Base-by-base conservation (phyloP, 2,797 vertebrate species). In the Xiphophorus birchmanni region DNA sequence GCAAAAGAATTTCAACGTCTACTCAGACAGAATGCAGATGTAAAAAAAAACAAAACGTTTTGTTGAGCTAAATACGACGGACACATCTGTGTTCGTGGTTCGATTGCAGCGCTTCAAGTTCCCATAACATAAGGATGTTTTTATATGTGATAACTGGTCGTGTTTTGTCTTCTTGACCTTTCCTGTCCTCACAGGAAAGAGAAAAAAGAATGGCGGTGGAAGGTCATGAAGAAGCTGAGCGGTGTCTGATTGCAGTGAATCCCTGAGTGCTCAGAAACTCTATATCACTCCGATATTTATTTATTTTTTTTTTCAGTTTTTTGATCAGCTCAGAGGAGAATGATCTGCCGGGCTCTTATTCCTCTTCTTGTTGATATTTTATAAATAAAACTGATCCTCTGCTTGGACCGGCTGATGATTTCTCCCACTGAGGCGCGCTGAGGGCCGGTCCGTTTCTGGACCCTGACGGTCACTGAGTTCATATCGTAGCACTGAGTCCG, bases 361-460 rank as follows among this genome's bases (percentile, higher is more conserved):
- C 18, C 65, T 50, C 54, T 40, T 8, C 12, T 29, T 10, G n/a
- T 29, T 17, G 52, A 40, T 37, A 78, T 74, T 35, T 7, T 48
- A 12, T 58, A 74, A 35, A 67, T 58, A 71, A 35, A 67, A 63
- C 63, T 74, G 74, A 85, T 73, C 73, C 73, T 12, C 74, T 87
- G 91, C 78, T 92, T 88, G 90, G 82, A 82, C 91, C 92, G 87
- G 82, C 77, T 32, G 17, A 18, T 8, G 26, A 40, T 67, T 5
- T 67, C 17, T 26, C 29, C 40, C 82, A 37, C 75, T 4, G 8
- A 82, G 79, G 74, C 50, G 37, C 40, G 77, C 85, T 80, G 85
- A 81, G 82, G 80, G 75, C 48, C n/a, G 5, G 45, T 88, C 37
- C 77, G 80, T 85, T 80, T 74, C 78, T 90, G 73, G 87, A 29